Base-by-base conservation (phyloP, 2,113 vertebrate species). In the mouse (Mus musculus) region DNA sequence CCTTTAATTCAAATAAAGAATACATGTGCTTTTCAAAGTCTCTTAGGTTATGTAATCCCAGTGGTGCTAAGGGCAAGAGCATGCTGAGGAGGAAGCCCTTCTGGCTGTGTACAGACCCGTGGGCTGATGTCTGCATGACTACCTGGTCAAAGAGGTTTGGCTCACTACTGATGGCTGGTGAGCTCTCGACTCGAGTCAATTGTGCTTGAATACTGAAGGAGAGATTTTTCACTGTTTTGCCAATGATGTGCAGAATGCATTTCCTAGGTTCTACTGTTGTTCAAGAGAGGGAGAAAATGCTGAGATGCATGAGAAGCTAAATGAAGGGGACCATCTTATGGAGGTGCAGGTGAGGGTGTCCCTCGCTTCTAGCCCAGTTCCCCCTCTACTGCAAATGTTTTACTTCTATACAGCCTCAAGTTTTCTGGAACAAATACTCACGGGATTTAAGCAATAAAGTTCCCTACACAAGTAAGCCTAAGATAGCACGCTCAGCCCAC, bases 1-100 rank as follows among this genome's bases (percentile, higher is more conserved):
- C 30, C 39, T 97, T 96, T 76, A 82, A 65, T 95, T 81, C 91
- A 90, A 94, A 84, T 5, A 84, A 1, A 91, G 67, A 88, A 72
- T 20, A 85, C 19, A n/a, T 7, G 8, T 77, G 73, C 39, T 9
- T 63, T 16, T 76, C 19, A 77, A 63, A 49, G 12, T 39, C 46
- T 73, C 86, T 88, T 19, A 0, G 7, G 49, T 12, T 72, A 2
- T 56, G 5, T 36, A 36, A 52, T 52, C 46, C 26, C 36, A 73
- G 14, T 0, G 11, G 33, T 42, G 52, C 7, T 4, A 6, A 30
- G 2, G 16, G 24, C 36, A 73, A 19, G 24, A 88, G 36, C 11
- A 5, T 16, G 17, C 39, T 36, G 49, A 76, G 28, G 63, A 42
- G 1, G 1, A 0, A 4, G 26, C 1, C 16, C 88, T 30, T 59